phyloP scores from a whole-genome alignment of 2,113 vertebrate genomes.

The Climacteris rufus region DNA sequence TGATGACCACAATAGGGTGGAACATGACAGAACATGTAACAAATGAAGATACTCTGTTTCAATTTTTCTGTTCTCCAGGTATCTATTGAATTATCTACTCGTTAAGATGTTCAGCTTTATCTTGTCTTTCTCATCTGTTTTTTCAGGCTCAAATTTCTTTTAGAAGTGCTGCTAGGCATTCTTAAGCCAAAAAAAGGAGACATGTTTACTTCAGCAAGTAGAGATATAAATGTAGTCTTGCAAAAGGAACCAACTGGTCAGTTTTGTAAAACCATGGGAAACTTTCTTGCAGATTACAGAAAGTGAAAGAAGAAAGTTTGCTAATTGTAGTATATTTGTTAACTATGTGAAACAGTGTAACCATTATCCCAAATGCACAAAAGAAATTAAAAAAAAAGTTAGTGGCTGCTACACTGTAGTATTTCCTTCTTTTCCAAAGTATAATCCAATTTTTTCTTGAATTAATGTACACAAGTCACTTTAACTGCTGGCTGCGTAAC shows the following conservation, averaged over 20 bases:
- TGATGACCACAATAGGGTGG: neutral
- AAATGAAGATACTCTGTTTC: neutral
- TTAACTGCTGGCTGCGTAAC: conserved; percentile 38
- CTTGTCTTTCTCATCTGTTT: conserved; percentile 4
- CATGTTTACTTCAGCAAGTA: conserved; percentile 5
- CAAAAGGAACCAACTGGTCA: neutral
- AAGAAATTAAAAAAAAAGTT: neutral
- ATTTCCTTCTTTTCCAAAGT: conserved; percentile 46
- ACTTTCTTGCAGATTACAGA: neutral
- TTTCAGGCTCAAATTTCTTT: neutral
- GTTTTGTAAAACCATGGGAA: neutral
- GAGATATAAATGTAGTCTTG: neutral
- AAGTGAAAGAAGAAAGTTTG: conserved; percentile 1
- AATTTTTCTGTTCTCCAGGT: neutral
- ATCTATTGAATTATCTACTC: neutral
- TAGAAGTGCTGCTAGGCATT: neutral
- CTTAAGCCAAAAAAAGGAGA: neutral
- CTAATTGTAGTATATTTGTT: neutral
- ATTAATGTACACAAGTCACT: conserved; percentile 41
- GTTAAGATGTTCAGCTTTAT: neutral
- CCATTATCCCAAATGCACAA: neutral
- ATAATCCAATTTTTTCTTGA: conserved; percentile 45
- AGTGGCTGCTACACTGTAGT: neutral
- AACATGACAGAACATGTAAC: neutral
- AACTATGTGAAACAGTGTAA: neutral